Evolutionary conservation across 2,797 vertebrate genomes (phyloP), one percentile per base, ranked within the genome.

Genomic region (Sparidentex hasta): DNA sequence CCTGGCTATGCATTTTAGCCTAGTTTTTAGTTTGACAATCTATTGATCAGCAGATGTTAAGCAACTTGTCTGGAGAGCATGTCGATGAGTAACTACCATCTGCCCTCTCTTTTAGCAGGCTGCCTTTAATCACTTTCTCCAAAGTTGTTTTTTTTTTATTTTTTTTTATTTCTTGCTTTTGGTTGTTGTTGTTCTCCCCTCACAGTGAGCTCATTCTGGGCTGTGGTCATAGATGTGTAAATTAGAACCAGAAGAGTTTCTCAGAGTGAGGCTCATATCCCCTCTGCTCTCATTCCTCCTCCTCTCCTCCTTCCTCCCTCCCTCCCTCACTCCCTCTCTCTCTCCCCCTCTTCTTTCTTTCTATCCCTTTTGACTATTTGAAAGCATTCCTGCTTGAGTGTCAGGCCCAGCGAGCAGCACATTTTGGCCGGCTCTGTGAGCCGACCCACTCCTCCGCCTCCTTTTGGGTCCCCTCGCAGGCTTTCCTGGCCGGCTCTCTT

Each of bases 201-300:
- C 88, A 80, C 87, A 82, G 87, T 94, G 94, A 95, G 92, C 91
- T 95, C 94, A 95, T 93, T 94, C 87, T 93, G 91, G 88, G 92
- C 90, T 75, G 88, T 86, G 92, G 92, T 93, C 90, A 94, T 94
- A 90, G 89, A 95, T 94, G 94, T 96, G 95, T 95, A 95, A 96
- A 96, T 95, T 94, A 94, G 93, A 94, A 95, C 91, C 93, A 95
- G 95, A 93, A 87, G 78, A 86, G 87, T 93, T 88, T 91, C 87
- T 90, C 86, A 86, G 86, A 93, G 79, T 75, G 81, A 90, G 87
- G 88, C 90, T 82, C 88, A 83, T 68, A 92, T 83, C 79, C 89
- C 87, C 87, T 87, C 75, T 64, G 76, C 89, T 82, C 85, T 80
- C 84, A 75, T 90, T 83, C 83, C 69, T 84, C 61, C 78, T 86